A percentile compares a stretch with the other conserved stretches of the same genome.
Conservation (phyloP, 2,113 vertebrate genomes). For the Ageneiosus marmoratus region DNA sequence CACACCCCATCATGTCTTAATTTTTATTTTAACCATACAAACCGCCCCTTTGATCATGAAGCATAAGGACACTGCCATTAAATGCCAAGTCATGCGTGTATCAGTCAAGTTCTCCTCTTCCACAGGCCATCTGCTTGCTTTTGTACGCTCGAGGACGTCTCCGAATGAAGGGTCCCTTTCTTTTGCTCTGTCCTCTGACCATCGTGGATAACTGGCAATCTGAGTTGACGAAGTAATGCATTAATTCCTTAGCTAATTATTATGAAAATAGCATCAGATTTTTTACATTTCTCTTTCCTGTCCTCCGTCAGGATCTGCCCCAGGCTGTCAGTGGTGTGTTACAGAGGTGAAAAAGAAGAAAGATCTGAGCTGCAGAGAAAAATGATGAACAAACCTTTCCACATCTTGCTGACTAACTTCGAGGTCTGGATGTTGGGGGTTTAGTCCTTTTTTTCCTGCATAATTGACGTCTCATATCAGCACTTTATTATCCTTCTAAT, state of each 20-base stretch:
- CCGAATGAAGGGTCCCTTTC: constrained; percentile 74
- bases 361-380: constrained; percentile 75
- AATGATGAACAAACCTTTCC: constrained; percentile 58
- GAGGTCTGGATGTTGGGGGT: constrained; percentile 72
- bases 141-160: constrained; percentile 76
- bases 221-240: constrained; percentile 81
- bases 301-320: constrained; percentile 78
- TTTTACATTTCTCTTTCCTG: background rate
- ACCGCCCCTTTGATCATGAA: background rate
- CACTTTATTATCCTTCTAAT: background rate
- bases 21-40: background rate
- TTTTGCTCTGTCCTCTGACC: constrained; percentile 88
- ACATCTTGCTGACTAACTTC: constrained; percentile 84
- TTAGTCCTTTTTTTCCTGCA: background rate
- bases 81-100: background rate
- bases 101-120: constrained; percentile 29
- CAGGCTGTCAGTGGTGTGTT: constrained; percentile 75
- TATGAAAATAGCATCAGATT: background rate
- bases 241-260: background rate
- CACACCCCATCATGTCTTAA: background rate
- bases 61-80: background rate
- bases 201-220: constrained; percentile 88
- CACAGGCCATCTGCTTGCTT: constrained; percentile 85
- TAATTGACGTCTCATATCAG: background rate
- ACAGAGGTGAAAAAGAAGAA: constrained; percentile 81